Conservation (phyloP, 2,888 invertebrate species). For the Herminia tarsipennalis region DNA sequence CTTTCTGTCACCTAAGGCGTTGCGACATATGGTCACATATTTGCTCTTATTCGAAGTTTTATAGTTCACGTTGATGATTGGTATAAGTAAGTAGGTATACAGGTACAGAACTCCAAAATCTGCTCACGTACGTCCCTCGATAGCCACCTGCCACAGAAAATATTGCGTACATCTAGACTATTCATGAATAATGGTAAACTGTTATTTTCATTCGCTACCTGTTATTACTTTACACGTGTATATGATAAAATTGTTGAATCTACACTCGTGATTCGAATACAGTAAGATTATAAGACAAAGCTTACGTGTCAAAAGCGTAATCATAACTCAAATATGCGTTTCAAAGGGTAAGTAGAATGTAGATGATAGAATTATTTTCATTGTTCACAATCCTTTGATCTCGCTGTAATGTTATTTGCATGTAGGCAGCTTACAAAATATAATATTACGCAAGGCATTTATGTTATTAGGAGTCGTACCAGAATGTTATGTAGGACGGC, state of each 20-base stretch:
- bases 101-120: conserved; percentile 51
- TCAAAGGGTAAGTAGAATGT: conserved; percentile 8
- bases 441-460: neutral
- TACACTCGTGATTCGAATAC: conserved; percentile 17
- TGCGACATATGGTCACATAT: conserved; percentile 23
- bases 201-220: conserved; percentile 15
- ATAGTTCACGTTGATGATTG: conserved; percentile 19
- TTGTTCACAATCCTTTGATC: conserved; percentile 18
- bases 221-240: conserved; percentile 8
- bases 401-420: neutral
- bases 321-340: conserved; percentile 14
- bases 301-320: conserved; percentile 2
- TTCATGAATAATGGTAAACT: conserved; percentile 37
- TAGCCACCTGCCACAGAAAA: conserved; percentile 46
- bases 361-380: conserved; percentile 16
- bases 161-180: conserved; percentile 42
- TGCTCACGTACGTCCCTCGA: conserved; percentile 53
- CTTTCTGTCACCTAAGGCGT: conserved; percentile 1
- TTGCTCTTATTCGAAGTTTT: conserved; percentile 18
- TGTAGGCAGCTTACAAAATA: neutral
- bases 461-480: neutral
- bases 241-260: conserved; percentile 7
- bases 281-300: conserved; percentile 2
- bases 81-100: too few relatives aligned
- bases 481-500: neutral